Evolutionary conservation across 2,113 vertebrate genomes (phyloP), one percentile per base, ranked within the genome.

Genomic region (Cebus imitator): DNA sequence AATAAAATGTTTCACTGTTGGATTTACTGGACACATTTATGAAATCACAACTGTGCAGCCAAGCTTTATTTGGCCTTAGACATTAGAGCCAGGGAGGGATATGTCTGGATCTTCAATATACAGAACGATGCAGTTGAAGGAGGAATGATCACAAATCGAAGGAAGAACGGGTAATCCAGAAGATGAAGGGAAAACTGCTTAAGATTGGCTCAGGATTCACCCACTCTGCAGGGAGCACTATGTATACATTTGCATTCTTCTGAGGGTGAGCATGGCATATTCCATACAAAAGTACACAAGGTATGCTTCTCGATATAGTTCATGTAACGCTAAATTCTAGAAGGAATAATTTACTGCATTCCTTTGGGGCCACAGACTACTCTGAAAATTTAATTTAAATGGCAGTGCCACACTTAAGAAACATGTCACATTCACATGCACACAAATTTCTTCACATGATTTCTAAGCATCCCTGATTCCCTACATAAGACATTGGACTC

Each of bases 1-100:
- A 68, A 95, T 96, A 97, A 96, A 97, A 96, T 97, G 96, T 96
- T 97, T 96, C 72, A 85, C 89, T 48, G 92, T 43, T 0, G 1
- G 6, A 2, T 68, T 95, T 98, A 91, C 83, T 95, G 92, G 96
- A 25, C 50, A 75, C 55, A 0, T 83, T 97, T 95, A 96, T 95
- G 96, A 97, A 94, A 98, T 96, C 96, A 91, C 95, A 94, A 21
- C 52, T 76, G 14, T 96, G 82, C 50, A 92, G 57, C 76, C 91
- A 17, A 6, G 12, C 86, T 98, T 93, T 91, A 45, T 97, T 98
- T 94, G 35, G 70, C 89, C 58, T 61, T 96, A 81, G 72, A 45
- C 78, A 50, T 40, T 17, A 90, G 64, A 68, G 68, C 82, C 4
- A 0, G 2, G 4, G 14, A 50, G 92, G 82, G 76, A 70, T 89